Evolutionary conservation across 2,113 vertebrate genomes (phyloP), one percentile per base, ranked within the genome.

Genomic region (Xyliphius kryptos): DNA sequence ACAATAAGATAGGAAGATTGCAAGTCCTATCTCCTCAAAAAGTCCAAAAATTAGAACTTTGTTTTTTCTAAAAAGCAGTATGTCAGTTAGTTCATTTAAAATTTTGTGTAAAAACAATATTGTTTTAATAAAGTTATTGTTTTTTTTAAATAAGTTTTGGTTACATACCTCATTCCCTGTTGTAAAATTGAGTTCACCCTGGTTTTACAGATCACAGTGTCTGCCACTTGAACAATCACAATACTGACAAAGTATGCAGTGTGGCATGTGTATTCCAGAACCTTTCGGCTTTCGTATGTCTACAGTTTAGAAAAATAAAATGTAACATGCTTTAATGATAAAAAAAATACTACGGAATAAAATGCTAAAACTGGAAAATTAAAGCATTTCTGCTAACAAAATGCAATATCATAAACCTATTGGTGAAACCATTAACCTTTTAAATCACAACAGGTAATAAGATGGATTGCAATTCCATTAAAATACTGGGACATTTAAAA

Each of bases 261-360:
- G 84, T 97, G 92, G 80, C 93, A 97, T 0, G 92, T 95, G 81
- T 89, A 91, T 84, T 95, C 93, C 36, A 95, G 84, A 68, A 95
- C 90, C 79, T 97, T 97, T 63, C 93, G 89, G 76, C 88, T 86
- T 73, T 97, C 90, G 1, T 91, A 95, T 1, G 93, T 95, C 93
- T 95, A 73, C 19, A 71, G 2, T 13, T 47, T 17, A 1, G 38
- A 13, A 55, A 51, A 2, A 17, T 13, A 2, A 37, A 10, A 55
- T 40, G 16, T 20, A 10, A 10, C 21, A 22, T 41, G 5, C 5
- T 12, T 41, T 12, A 41, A 41, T 22, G 21, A 4, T 53, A 14
- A 1, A 22, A 26, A 3, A 1, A 32, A 3, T 32, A 6, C 7
- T 5, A 32, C 4, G 26, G 4, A 32, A 32, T 32, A 6, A 32